Conservation (phyloP, 2,113 vertebrate genomes). For the Hippocampus zosterae region DNA sequence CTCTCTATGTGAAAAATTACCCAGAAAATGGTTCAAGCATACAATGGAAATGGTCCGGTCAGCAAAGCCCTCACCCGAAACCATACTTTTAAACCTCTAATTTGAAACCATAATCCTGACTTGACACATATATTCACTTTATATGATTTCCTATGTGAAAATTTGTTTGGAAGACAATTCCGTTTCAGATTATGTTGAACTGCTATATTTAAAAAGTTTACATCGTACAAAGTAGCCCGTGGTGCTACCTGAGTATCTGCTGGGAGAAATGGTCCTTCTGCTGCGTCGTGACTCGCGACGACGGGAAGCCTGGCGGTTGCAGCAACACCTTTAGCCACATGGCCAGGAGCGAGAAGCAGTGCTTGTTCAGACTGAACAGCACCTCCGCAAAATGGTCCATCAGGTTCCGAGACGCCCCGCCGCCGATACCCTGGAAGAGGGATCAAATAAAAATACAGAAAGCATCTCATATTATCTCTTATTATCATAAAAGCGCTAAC, state of each 20-base stretch:
- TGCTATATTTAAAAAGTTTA: no score
- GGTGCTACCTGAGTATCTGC: conserved; percentile 88
- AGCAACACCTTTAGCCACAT: conserved; percentile 93
- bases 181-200: no score
- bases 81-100: not conserved
- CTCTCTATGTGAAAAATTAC: conserved; percentile 75
- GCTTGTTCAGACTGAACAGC: conserved; percentile 92
- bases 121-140: not conserved
- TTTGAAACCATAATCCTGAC: not conserved
- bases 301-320: conserved; percentile 90
- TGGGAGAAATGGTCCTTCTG: conserved; percentile 96
- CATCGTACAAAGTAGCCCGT: not conserved
- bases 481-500: no score
- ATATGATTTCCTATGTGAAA: no score
- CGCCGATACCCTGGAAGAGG: conserved; percentile 82
- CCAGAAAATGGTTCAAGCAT: not conserved
- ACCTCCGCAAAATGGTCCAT: conserved; percentile 98
- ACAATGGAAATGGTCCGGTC: not conserved
- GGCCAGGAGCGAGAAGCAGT: conserved; percentile 89
- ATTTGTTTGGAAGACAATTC: no score
- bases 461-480: not conserved
- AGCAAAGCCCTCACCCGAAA: not conserved
- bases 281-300: conserved; percentile 81
- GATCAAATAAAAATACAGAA: not conserved
- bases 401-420: conserved; percentile 90